Base-by-base conservation (phyloP, 1,140 invertebrate species). In the Phthorimaea operculella region DNA sequence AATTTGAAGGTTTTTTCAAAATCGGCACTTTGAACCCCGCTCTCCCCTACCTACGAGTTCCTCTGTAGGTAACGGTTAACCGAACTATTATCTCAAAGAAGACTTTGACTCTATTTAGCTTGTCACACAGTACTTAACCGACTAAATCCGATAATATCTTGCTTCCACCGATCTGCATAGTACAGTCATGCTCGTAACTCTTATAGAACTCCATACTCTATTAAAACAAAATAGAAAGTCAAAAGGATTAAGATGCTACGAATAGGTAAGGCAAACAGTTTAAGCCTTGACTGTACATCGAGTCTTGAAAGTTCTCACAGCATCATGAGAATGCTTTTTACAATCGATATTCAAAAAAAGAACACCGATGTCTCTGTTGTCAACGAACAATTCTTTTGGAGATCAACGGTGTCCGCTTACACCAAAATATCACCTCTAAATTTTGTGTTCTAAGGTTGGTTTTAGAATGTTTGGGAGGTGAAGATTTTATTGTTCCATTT, bases 281-380 rank as follows among this genome's bases (percentile, higher is more conserved):
- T 78, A 72, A 76, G 74, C 59, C 63, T 63, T 70, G 74, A 72
- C 67, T 72, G 74, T 74, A 75, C 51, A 28, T 36, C 47, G 15
- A 47, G 71, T 65, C 64, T 66, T 66, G 72, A 76, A 73, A 75
- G 77, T 83, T 85, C 79, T 84, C 81, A 84, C 78, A 78, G 72
- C 75, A 66, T 72, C 72, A 84, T 84, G 80, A 82, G 80, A 81
- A 82, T 76, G 81, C 79, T 80, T 74, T 82, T 83, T 81, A 84
- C 78, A 84, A 80, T 84, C 81, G 79, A 84, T 84, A 83, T 81
- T 80, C 76, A 83, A 84, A 84, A 28, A 73, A 84, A 84, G 76
- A 83, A 76, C 74, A 73, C 72, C 79, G 76, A 83, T 83, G 82
- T 85, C 79, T 85, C 79, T 82, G 82, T 85, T 85, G 82, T 85